phyloP scores from a whole-genome alignment of 2,113 vertebrate species.

The Nannospalax galili region DNA sequence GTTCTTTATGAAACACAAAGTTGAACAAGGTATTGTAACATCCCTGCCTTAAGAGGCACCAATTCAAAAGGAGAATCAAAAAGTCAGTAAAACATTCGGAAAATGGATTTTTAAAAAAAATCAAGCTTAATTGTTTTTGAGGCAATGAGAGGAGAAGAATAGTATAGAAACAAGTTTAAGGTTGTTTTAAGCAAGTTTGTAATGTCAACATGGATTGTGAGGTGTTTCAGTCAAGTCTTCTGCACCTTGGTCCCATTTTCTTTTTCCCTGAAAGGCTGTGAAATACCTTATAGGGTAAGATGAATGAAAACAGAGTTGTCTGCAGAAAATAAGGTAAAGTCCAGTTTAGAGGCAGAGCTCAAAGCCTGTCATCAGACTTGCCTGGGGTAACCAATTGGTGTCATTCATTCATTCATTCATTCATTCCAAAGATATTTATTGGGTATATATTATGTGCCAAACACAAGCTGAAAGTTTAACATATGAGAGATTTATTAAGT shows the following conservation, averaged over 20 bases:
- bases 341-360: neutral
- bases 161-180: neutral
- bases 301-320: constrained; percentile 9
- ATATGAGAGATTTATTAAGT: neutral
- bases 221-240: neutral
- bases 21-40: neutral
- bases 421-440: neutral
- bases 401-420: no score
- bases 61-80: neutral
- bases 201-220: neutral
- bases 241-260: neutral
- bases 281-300: neutral
- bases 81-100: constrained; percentile 1
- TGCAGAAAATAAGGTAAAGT: neutral
- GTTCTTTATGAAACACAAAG: neutral
- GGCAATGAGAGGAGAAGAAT: constrained; percentile 8
- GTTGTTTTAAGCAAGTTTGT: neutral
- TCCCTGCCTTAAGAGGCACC: neutral
- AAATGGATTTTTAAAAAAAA: constrained; percentile 1
- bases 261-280: neutral
- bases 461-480: neutral
- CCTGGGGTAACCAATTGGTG: neutral
- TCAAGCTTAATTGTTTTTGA: neutral
- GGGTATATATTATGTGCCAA: neutral
- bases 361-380: neutral